These are phyloP conservation scores for Furcifer pardalis DNA, from an alignment of 2,797 vertebrate genomes.

Conservation along the genomic window DNA sequence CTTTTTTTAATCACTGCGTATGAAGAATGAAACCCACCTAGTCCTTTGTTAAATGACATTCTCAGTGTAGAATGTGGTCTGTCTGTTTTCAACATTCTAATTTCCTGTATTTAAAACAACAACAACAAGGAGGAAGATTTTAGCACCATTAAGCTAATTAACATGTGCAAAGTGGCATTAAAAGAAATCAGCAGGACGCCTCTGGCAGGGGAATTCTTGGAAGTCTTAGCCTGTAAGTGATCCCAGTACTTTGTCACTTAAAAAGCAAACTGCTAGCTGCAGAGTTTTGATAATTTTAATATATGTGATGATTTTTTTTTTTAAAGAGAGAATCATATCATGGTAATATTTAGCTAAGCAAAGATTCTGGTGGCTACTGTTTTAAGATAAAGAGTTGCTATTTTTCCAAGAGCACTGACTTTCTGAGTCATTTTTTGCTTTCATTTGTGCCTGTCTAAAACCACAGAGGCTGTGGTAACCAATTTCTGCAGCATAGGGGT, in stretches of 20 bases:
- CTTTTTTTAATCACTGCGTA: neutral
- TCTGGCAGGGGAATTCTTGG: neutral
- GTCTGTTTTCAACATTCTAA: neutral
- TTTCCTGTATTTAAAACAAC: neutral
- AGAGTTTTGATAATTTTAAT: neutral
- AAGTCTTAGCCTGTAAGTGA: neutral
- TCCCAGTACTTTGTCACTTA: fast-evolving
- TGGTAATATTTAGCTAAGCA: neutral
- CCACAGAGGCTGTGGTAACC: neutral
- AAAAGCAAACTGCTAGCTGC: fast-evolving
- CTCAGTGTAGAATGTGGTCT: neutral
- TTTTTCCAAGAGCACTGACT: neutral
- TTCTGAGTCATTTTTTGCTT: neutral
- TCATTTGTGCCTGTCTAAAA: constrained; percentile 1
- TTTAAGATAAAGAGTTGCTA: neutral
- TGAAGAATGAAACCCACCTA: neutral
- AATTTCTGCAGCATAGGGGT: neutral
- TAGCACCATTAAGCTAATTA: neutral
- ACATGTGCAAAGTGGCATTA: neutral
- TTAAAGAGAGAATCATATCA: neutral
- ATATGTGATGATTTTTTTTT: neutral
- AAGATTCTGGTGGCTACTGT: neutral
- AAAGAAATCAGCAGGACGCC: neutral
- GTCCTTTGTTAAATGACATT: neutral
- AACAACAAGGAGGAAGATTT: neutral